Conservation (phyloP, 2,113 vertebrate species). For the Sander vitreus region DNA sequence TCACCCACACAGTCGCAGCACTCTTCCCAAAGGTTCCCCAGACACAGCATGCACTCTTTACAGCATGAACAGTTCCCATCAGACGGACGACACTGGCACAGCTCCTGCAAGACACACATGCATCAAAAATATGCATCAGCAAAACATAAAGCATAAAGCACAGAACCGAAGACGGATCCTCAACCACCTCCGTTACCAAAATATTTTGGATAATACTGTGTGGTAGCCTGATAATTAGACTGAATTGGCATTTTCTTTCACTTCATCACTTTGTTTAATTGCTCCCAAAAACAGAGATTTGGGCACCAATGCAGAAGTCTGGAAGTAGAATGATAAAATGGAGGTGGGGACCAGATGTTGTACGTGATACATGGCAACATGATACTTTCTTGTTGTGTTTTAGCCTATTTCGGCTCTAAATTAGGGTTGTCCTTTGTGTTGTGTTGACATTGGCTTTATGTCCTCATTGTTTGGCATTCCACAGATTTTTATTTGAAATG, state of each 20-base stretch:
- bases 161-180: not conserved
- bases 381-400: not conserved
- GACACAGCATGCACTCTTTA: constrained; percentile 98
- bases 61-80: constrained; percentile 99
- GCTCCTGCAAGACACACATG: constrained; percentile 85
- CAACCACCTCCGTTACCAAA: not conserved
- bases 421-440: no score
- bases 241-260: not conserved
- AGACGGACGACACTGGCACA: constrained; percentile 96
- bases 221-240: not conserved
- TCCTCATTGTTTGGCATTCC: not conserved
- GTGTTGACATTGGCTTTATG: not conserved
- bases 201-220: not conserved
- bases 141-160: not conserved
- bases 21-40: constrained; percentile 97
- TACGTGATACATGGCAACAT: not conserved
- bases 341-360: not conserved
- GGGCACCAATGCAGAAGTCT: not conserved
- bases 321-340: not conserved
- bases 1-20: constrained; percentile 99
- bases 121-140: constrained; percentile 10
- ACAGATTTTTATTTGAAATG: not conserved
- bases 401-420: not conserved
- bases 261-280: not conserved
- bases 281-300: not conserved